These are phyloP conservation scores for Dexiosoma caninum DNA, from an alignment of 2,888 invertebrate genomes.

Conservation along the genomic window DNA sequence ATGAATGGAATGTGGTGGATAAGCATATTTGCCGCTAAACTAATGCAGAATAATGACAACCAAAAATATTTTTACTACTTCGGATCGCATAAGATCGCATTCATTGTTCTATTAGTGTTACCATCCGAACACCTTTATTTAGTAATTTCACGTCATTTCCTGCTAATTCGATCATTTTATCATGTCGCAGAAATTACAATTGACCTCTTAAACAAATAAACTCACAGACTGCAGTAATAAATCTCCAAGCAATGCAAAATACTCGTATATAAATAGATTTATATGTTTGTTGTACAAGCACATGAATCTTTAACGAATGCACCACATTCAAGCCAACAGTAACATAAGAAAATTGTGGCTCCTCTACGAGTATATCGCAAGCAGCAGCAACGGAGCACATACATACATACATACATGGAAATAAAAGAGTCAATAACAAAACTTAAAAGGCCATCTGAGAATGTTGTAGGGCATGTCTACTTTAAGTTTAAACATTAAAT, in stretches of 20 bases:
- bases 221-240: slow-evolving; percentile 58
- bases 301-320: slow-evolving; percentile 54
- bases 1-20: no score
- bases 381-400: slow-evolving; percentile 21
- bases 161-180: slow-evolving; percentile 62
- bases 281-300: slow-evolving; percentile 16
- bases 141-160: slow-evolving; percentile 61
- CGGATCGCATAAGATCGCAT: background rate
- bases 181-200: slow-evolving; percentile 60
- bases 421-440: slow-evolving; percentile 6
- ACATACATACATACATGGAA: no score
- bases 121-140: slow-evolving; percentile 55
- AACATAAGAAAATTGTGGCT: slow-evolving; percentile 18
- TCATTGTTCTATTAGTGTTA: slow-evolving; percentile 44
- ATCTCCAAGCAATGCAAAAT: slow-evolving; percentile 37
- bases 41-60: background rate
- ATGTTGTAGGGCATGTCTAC: slow-evolving; percentile 62
- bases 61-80: background rate
- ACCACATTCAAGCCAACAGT: slow-evolving; percentile 25
- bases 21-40: no score
- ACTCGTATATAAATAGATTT: background rate
- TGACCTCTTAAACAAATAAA: slow-evolving; percentile 62
- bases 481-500: slow-evolving; percentile 60
- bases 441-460: slow-evolving; percentile 62
- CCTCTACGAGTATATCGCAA: no score